phyloP scores from a whole-genome alignment of 2,797 vertebrate genomes.

The Pyrocephalus nanus region DNA sequence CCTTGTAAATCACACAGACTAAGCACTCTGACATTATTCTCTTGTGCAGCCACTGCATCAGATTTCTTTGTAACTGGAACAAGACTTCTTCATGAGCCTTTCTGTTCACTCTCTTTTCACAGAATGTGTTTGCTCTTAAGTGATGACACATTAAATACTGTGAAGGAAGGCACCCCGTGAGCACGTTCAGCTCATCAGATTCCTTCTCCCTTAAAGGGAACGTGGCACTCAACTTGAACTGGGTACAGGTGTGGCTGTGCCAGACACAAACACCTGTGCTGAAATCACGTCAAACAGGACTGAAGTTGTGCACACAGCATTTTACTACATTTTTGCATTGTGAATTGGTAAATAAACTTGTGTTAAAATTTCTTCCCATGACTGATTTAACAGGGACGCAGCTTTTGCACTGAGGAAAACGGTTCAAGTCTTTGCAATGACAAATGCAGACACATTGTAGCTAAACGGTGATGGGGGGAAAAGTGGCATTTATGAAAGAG shows the following conservation, averaged over 20 bases:
- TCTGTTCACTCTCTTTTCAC: background rate
- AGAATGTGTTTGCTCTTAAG: background rate
- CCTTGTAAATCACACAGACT: background rate
- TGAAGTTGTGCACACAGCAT: constrained; percentile 18
- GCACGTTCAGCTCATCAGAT: background rate
- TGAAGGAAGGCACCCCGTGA: background rate
- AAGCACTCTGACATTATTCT: background rate
- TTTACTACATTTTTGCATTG: constrained; percentile 43
- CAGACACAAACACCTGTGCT: background rate
- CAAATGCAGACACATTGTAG: background rate
- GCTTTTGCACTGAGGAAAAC: background rate
- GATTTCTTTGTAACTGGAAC: background rate
- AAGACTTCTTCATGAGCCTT: background rate
- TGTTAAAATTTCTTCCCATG: constrained; percentile 14
- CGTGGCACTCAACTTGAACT: background rate
- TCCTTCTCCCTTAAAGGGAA: constrained; percentile 22
- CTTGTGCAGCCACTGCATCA: rapidly evolving
- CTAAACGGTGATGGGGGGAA: background rate
- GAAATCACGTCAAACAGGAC: constrained; percentile 1
- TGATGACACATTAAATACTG: background rate
- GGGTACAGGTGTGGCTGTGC: background rate
- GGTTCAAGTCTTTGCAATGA: background rate
- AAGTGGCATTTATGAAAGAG: background rate
- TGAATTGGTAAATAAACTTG: constrained; percentile 56
- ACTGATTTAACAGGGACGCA: background rate